phyloP scores from a whole-genome alignment of 2,888 invertebrate species.

The Acronicta alni region DNA sequence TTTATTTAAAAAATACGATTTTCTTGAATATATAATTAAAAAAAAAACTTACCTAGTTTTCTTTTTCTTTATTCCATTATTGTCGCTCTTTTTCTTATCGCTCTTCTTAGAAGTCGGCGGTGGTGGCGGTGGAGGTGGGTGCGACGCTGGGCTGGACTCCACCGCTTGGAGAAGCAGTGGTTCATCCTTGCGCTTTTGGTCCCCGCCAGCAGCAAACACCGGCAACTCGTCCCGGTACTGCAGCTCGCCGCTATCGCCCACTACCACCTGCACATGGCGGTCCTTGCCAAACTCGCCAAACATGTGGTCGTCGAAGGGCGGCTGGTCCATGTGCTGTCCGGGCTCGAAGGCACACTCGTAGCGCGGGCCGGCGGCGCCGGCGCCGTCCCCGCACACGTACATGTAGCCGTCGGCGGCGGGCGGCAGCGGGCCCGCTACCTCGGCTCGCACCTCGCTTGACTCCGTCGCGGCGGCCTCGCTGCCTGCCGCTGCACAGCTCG shows the following conservation, averaged over 20 bases:
- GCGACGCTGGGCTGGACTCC: conserved; percentile 71
- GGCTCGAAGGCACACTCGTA: conserved; percentile 85
- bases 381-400: conserved; percentile 84
- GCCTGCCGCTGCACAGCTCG: conserved; percentile 62
- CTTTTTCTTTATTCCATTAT: conserved; percentile 96
- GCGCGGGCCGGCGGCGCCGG: conserved; percentile 70
- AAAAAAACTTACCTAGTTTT: conserved; percentile 93
- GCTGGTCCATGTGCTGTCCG: conserved; percentile 90
- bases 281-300: conserved; percentile 93
- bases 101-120: conserved; percentile 91
- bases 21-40: background rate
- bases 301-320: conserved; percentile 93
- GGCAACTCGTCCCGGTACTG: conserved; percentile 86
- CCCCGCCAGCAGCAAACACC: conserved; percentile 67
- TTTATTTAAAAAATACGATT: background rate
- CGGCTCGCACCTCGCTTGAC: conserved; percentile 83
- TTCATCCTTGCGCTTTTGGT: conserved; percentile 83
- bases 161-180: conserved; percentile 78
- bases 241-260: conserved; percentile 85
- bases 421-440: conserved; percentile 86
- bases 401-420: conserved; percentile 85
- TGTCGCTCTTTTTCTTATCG: conserved; percentile 94
- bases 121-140: conserved; percentile 73
- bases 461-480: conserved; percentile 80
- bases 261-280: conserved; percentile 84